Percentiles rank a stretch among this genome's conserved stretches.
Evolutionary conservation across 2,113 vertebrate genomes (phyloP).

Genomic region (Neotoma lepida): DNA sequence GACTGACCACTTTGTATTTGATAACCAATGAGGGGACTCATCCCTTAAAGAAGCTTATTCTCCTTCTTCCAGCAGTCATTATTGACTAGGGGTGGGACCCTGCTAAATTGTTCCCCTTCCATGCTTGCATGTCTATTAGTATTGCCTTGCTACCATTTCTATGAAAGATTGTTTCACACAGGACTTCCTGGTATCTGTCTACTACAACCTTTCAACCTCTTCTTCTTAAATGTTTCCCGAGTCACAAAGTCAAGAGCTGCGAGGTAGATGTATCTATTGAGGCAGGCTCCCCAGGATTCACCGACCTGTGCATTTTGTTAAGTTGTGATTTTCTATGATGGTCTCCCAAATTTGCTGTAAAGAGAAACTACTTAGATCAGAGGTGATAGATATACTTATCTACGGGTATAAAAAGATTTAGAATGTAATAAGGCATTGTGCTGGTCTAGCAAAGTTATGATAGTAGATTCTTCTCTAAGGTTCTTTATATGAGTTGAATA

Average conservation of each 20-base stretch:
- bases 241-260: neutral
- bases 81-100: neutral
- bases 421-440: neutral
- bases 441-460: neutral
- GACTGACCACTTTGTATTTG: neutral
- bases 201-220: neutral
- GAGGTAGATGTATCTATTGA: neutral
- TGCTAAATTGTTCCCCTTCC: neutral
- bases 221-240: neutral
- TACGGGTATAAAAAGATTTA: neutral
- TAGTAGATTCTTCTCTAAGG: neutral
- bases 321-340: neutral
- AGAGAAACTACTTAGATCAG: neutral
- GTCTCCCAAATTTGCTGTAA: neutral
- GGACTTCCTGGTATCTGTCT: neutral
- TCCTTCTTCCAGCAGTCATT: neutral
- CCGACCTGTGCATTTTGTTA: neutral
- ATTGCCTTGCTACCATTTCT: neutral
- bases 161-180: neutral
- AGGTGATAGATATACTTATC: neutral
- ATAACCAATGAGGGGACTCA: neutral
- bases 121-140: neutral
- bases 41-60: neutral
- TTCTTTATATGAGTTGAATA: neutral
- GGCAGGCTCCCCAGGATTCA: neutral